Conservation (phyloP, 2,888 invertebrate species). For the Idaea straminata region DNA sequence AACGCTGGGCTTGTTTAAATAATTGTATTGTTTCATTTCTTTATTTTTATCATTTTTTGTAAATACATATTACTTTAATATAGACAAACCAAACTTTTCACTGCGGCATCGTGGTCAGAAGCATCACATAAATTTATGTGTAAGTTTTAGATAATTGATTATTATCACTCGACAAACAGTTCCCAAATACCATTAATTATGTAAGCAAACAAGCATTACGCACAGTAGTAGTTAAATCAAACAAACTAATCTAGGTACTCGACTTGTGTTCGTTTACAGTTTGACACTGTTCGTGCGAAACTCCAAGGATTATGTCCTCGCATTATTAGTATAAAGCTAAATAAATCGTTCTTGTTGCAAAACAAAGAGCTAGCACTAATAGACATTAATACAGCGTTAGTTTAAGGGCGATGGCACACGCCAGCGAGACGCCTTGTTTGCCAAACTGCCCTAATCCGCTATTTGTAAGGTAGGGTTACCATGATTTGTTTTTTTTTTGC, state of each 20-base stretch:
- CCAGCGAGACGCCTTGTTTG: conserved; percentile 75
- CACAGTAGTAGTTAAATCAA: background rate
- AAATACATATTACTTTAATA: background rate
- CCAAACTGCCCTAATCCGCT: conserved; percentile 80
- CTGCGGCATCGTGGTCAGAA: background rate
- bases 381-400: conserved; percentile 79
- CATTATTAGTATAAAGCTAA: conserved; percentile 44
- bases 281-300: conserved; percentile 53
- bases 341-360: conserved; percentile 58
- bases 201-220: background rate
- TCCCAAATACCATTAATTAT: background rate
- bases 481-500: conserved; percentile 17
- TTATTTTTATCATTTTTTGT: background rate
- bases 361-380: conserved; percentile 69
- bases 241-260: conserved; percentile 10
- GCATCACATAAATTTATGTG: background rate
- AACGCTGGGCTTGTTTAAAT: no score
- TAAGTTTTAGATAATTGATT: background rate
- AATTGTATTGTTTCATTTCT: no score
- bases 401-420: conserved; percentile 68
- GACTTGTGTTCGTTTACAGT: conserved; percentile 14
- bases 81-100: background rate
- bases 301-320: conserved; percentile 58
- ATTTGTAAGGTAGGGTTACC: conserved; percentile 63
- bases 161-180: background rate